phyloP scores from a whole-genome alignment of 2,797 vertebrate genomes.

The Aeoliscus strigatus region DNA sequence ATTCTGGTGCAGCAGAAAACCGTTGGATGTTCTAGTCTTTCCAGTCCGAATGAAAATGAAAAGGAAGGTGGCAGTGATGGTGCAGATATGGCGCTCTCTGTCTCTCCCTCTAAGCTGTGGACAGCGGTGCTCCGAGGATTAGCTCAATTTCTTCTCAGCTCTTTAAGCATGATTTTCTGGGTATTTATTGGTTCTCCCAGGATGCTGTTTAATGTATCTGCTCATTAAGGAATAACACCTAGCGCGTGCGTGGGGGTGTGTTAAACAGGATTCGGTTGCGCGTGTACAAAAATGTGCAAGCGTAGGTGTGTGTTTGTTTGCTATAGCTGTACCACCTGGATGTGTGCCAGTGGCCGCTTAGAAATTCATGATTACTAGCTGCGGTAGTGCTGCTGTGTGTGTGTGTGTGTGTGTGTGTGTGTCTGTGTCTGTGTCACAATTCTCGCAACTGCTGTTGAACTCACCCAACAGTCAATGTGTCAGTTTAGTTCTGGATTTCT shows the following conservation, averaged over 20 bases:
- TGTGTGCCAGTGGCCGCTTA: constrained; percentile 17
- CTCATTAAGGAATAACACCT: constrained; percentile 54
- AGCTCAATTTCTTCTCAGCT: constrained; percentile 31
- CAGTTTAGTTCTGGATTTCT: constrained; percentile 36
- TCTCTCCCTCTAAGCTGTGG: constrained; percentile 35
- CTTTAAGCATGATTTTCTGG: constrained; percentile 40
- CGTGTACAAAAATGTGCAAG: constrained; percentile 1
- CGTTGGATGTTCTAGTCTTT: constrained; percentile 49
- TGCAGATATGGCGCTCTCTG: constrained; percentile 28
- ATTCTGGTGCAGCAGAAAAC: constrained; percentile 50
- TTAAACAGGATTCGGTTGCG: too few species aligned
- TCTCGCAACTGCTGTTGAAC: constrained; percentile 34
- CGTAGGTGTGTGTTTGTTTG: constrained; percentile 11
- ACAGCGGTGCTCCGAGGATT: constrained; percentile 46
- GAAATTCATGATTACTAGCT: constrained; percentile 30
- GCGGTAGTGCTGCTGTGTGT: constrained; percentile 14
- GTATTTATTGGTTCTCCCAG: constrained; percentile 53
- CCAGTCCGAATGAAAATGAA: constrained; percentile 33
- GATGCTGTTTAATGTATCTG: constrained; percentile 54
- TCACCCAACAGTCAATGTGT: constrained; percentile 38
- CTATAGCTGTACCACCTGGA: constrained; percentile 20
- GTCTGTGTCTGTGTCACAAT: constrained; percentile 12
- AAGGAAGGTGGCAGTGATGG: constrained; percentile 40
- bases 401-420: too few species aligned
- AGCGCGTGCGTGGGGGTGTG: constrained; percentile 11